Evolutionary conservation across 2,113 vertebrate genomes (phyloP).

Genomic region (Hipposideros armiger): DNA sequence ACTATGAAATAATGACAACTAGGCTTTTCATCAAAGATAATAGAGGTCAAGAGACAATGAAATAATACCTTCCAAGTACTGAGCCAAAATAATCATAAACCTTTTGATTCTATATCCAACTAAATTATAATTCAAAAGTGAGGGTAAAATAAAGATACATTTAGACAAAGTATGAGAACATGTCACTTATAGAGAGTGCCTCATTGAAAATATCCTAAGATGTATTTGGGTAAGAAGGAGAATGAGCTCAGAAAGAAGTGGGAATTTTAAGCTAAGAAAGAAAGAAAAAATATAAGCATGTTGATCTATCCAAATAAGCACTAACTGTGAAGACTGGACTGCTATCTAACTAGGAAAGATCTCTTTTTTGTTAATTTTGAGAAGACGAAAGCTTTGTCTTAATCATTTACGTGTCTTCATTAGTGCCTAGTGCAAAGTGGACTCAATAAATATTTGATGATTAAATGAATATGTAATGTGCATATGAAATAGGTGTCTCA

Average conservation of each 20-base stretch:
- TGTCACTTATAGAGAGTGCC: not conserved
- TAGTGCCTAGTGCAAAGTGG: not conserved
- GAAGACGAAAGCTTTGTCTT: not conserved
- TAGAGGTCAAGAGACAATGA: not conserved
- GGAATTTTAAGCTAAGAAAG: not conserved
- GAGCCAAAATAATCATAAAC: slow-evolving; percentile 33
- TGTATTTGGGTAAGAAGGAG: not conserved
- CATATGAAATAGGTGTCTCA: not conserved
- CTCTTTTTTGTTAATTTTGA: not conserved
- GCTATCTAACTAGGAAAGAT: not conserved
- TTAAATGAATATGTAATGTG: not conserved
- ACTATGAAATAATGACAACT: not conserved
- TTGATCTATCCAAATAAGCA: not conserved
- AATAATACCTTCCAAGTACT: not conserved
- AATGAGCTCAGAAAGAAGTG: slow-evolving; percentile 7
- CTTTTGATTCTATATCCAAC: not conserved
- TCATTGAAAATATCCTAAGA: not conserved
- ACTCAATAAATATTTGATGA: slow-evolving; percentile 36
- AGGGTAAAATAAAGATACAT: not conserved
- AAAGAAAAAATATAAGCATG: not conserved
- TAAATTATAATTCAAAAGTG: slow-evolving; percentile 44
- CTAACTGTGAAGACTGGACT: not conserved
- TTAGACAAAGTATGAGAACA: not conserved
- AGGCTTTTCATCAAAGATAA: slow-evolving; percentile 11
- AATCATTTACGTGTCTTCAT: not conserved